phyloP scores from a whole-genome alignment of 1,140 invertebrate species.

The Metopolophium dirhodum region DNA sequence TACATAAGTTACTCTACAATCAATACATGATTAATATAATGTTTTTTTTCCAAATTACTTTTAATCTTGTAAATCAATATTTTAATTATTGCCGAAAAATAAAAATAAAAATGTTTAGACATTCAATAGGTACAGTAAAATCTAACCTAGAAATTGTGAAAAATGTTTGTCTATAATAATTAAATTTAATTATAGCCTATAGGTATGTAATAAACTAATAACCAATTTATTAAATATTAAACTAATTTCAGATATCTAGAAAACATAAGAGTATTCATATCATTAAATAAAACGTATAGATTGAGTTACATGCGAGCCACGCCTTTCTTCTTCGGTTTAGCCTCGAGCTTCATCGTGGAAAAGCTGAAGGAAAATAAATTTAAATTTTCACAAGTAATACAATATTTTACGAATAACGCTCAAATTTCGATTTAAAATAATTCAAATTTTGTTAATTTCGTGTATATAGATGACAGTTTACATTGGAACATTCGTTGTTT shows the following conservation, averaged over 20 bases:
- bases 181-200: too few relatives aligned
- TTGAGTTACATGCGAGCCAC: neutral
- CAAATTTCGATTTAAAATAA: neutral
- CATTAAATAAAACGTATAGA: neutral
- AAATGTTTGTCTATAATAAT: neutral
- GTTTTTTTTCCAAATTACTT: neutral
- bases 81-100: too few relatives aligned
- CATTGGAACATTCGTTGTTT: neutral
- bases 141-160: neutral
- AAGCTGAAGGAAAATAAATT: neutral
- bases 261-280: neutral
- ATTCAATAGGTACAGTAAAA: too few relatives aligned
- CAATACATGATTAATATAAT: too few relatives aligned
- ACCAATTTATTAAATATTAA: neutral
- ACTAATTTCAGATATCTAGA: slow-evolving; percentile 12
- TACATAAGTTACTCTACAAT: too few relatives aligned
- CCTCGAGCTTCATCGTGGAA: neutral
- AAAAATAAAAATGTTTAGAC: too few relatives aligned
- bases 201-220: too few relatives aligned
- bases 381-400: neutral
- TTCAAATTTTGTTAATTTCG: neutral
- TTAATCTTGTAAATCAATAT: too few relatives aligned
- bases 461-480: neutral
- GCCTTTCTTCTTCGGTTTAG: neutral
- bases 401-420: neutral